These are phyloP conservation scores for Cyrtonyx montezumae DNA, from an alignment of 2,113 vertebrate genomes.

Conservation along the genomic window DNA sequence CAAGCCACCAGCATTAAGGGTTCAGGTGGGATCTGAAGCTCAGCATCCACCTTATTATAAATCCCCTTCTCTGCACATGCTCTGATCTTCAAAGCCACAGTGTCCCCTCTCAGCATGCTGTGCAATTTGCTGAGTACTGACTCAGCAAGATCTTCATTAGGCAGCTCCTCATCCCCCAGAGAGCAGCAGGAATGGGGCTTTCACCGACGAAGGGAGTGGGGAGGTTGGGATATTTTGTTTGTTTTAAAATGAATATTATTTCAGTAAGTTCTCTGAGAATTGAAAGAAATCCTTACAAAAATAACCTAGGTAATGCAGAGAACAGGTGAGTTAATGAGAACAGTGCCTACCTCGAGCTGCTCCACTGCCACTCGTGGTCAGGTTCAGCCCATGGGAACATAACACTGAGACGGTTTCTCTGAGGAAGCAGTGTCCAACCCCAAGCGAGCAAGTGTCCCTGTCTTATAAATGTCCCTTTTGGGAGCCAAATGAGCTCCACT, in stretches of 20 bases:
- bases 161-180: background rate
- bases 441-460: background rate
- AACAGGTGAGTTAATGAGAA: background rate
- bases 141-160: conserved; percentile 2
- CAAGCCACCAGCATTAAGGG: background rate
- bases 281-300: background rate
- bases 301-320: background rate
- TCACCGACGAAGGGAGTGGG: background rate
- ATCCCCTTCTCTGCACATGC: background rate
- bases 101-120: background rate
- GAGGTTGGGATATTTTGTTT: background rate
- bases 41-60: background rate
- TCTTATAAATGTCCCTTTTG: background rate
- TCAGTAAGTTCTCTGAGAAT: background rate
- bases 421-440: background rate
- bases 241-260: background rate
- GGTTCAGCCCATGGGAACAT: background rate
- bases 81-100: background rate
- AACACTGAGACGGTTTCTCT: background rate
- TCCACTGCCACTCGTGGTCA: background rate
- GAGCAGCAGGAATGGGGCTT: background rate
- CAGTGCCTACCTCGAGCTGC: background rate
- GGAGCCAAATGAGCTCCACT: background rate
- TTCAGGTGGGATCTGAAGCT: conserved; percentile 9
- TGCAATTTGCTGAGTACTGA: background rate